Evolutionary conservation across 2,888 invertebrate species (phyloP), one percentile per base, ranked within the genome.

Genomic region (Hedya salicella): DNA sequence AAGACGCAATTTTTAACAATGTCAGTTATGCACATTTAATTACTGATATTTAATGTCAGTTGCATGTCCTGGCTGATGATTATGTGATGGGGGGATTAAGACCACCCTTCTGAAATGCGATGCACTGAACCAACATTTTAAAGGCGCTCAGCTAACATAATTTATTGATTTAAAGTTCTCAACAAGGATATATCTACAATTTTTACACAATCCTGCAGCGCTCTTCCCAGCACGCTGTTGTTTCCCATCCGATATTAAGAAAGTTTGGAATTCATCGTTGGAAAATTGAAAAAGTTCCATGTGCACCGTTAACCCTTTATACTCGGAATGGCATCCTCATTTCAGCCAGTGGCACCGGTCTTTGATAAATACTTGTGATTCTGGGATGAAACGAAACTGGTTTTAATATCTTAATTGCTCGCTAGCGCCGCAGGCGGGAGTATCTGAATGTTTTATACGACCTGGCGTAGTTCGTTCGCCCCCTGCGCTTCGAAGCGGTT

Each of bases 381-480:
- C 67, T 67, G 75, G 59, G 73, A 73, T 70, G 71, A 64, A 75
- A 75, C 73, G 44, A 64, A 75, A 76, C 74, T 56, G 69, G 74
- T 75, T 78, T 62, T 69, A 74, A 72, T 78, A 72, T 71, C 65
- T 65, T 68, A 70, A 70, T 71, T 70, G 62, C 68, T 68, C 64
- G 62, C 53, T 50, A 25, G 61, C 66, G 60, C 67, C 69, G 61
- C 68, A 68, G 50, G 69, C 67, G 61, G 25, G n/a, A 46, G 44
- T 19, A 54, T 44, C 48, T 71, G 70, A 71, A 72, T 73, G 65
- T 70, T 72, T 66, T 42, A 66, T 61, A 14, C 40, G 30, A 52
- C 16, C 19, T 5, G n/a, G 32, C 39, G 16, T 21, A 44, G 9
- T 52, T 32, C 46, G 59, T 44, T 40, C 56, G 65, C 68, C 62